phyloP scores from a whole-genome alignment of 35 echinoderm and acorn worm species.

The Lytechinus variegatus region DNA sequence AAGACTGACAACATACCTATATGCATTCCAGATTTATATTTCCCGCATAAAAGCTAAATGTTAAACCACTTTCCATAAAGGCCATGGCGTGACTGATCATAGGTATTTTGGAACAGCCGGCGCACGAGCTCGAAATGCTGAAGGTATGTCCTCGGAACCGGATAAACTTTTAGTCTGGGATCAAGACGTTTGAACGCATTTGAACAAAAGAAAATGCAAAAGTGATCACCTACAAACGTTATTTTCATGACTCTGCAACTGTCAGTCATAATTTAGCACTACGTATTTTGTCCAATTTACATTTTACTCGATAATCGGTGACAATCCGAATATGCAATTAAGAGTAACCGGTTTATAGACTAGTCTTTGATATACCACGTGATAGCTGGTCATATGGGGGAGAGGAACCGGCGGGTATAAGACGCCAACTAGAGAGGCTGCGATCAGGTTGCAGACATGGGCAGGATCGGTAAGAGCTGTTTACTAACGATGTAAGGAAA shows the following conservation, averaged over 20 bases:
- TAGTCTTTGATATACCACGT: not conserved
- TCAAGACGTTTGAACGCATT: not conserved
- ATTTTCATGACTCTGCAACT: not conserved
- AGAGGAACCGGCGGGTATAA: not conserved
- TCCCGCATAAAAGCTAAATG: not conserved
- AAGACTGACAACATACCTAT: not conserved
- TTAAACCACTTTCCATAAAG: not conserved
- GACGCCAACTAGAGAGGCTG: not conserved
- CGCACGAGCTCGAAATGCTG: not conserved
- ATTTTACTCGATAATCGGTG: not conserved
- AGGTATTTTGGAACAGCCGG: not conserved
- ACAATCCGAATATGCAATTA: not conserved
- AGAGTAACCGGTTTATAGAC: not conserved
- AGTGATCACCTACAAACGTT: not conserved
- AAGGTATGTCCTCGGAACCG: not conserved
- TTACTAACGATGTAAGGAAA: not conserved
- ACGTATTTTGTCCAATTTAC: not conserved
- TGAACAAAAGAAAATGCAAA: not conserved
- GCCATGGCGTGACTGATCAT: not conserved
- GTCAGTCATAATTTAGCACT: not conserved
- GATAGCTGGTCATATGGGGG: not conserved
- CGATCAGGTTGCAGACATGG: not conserved
- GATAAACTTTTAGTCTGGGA: not conserved
- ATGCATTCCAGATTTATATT: not conserved
- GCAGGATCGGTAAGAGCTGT: not conserved